These are phyloP conservation scores for Caenorhabditis panamensis DNA, from an alignment of 2,888 invertebrate species.

Conservation along the genomic window DNA sequence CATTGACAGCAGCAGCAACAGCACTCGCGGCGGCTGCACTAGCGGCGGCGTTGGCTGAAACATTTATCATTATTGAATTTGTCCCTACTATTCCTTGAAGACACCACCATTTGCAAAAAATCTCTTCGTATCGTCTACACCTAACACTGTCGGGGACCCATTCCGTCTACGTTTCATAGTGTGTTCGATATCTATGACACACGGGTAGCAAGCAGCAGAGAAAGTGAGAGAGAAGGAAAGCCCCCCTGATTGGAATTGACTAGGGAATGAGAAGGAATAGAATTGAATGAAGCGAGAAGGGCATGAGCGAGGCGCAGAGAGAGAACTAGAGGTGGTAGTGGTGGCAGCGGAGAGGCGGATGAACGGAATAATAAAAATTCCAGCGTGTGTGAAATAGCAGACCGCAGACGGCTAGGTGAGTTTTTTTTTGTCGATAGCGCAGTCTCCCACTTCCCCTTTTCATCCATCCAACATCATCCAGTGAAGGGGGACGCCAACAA, in stretches of 20 bases:
- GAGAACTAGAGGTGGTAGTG: too few species aligned
- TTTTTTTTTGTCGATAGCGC: constrained; percentile 7
- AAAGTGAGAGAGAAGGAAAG: constrained; percentile 6
- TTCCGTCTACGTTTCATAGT: constrained; percentile 12
- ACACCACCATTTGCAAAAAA: background rate
- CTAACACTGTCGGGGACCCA: background rate
- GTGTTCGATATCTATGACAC: background rate
- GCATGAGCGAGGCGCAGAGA: background rate
- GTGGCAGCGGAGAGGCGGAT: background rate
- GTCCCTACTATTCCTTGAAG: background rate
- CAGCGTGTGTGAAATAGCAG: constrained; percentile 17
- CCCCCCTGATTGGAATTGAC: too few species aligned
- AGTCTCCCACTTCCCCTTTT: background rate
- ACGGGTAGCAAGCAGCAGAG: background rate
- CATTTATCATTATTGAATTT: background rate
- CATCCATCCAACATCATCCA: background rate
- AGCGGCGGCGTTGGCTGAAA: constrained; percentile 31
- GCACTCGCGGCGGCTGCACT: background rate
- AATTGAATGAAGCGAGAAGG: constrained; percentile 8
- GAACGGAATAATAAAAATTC: constrained; percentile 20
- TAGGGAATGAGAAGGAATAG: too few species aligned
- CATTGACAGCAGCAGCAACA: constrained; percentile 22
- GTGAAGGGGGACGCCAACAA: background rate
- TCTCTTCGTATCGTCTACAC: background rate
- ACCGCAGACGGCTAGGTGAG: constrained; percentile 5